A percentile compares a stretch with the other conserved stretches of the same genome.
These are phyloP conservation scores for Cydia splendana DNA, from an alignment of 1,140 invertebrate genomes.

Conservation along the genomic window DNA sequence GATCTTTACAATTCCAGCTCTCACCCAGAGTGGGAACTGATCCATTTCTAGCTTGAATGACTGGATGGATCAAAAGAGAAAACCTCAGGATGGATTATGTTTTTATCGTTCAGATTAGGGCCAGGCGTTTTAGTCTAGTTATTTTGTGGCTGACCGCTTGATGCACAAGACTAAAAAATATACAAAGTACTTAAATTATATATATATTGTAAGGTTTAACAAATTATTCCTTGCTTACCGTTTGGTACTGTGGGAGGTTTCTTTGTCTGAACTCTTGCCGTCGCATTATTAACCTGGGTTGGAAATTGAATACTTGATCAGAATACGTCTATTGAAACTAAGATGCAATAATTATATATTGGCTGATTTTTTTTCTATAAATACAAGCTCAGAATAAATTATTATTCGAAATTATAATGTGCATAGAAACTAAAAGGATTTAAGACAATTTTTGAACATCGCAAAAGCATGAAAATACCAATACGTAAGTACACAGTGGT, in stretches of 20 bases:
- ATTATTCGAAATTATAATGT: not conserved
- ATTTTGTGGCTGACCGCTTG: not conserved
- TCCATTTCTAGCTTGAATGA: conserved; percentile 88
- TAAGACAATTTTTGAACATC: not conserved
- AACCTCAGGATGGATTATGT: conserved; percentile 70
- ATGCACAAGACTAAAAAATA: conserved; percentile 31
- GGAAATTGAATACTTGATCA: conserved; percentile 57
- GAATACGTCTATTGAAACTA: conserved; percentile 37
- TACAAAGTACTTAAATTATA: conserved; percentile 25
- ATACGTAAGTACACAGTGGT: not conserved
- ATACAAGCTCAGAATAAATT: not conserved
- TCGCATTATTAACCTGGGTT: conserved; percentile 97
- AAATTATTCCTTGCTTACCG: conserved; percentile 85
- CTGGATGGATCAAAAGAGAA: conserved; percentile 81
- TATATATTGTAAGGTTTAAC: conserved; percentile 36
- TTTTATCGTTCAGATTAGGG: not conserved
- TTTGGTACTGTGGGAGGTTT: conserved; percentile 96
- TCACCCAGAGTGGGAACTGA: conserved; percentile 86
- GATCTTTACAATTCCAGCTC: conserved; percentile 79
- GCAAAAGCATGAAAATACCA: not conserved
- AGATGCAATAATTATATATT: conserved; percentile 28
- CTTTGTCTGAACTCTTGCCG: conserved; percentile 98
- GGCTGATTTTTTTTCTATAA: conserved; percentile 40
- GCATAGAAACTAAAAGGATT: not conserved
- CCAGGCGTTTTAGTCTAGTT: not conserved